phyloP scores from a whole-genome alignment of 2,797 vertebrate species.

The Labroides dimidiatus region DNA sequence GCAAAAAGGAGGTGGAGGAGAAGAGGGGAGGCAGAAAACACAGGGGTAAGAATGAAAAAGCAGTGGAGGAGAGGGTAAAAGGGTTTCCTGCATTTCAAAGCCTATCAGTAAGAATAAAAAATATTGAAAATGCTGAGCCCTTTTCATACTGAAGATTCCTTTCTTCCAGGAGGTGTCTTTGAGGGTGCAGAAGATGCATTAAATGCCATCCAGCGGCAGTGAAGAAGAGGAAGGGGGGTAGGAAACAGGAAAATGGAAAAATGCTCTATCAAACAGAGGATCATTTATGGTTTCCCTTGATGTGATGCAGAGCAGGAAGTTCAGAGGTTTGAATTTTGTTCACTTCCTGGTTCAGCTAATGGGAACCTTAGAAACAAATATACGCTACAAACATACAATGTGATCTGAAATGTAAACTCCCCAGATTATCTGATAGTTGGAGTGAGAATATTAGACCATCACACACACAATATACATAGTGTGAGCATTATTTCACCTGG shows the following conservation, averaged over 20 bases:
- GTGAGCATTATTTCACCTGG: too few species aligned
- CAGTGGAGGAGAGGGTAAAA: constrained; percentile 56
- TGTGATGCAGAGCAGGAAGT: constrained; percentile 12
- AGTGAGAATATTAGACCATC: too few species aligned
- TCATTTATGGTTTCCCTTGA: constrained; percentile 18
- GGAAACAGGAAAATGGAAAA: constrained; percentile 11
- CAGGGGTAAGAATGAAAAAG: constrained; percentile 53
- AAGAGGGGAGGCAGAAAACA: constrained; percentile 24
- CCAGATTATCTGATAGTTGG: not conserved
- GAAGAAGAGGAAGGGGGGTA: constrained; percentile 19
- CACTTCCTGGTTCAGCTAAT: not conserved
- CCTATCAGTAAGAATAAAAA: constrained; percentile 32
- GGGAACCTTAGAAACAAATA: constrained; percentile 2
- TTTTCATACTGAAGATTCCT: constrained; percentile 55
- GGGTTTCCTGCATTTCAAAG: constrained; percentile 75
- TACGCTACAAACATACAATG: not conserved
- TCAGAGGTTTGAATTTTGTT: not conserved
- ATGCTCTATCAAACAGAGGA: constrained; percentile 29
- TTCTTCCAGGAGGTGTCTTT: constrained; percentile 64
- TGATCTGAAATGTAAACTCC: not conserved
- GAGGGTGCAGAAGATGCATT: constrained; percentile 63
- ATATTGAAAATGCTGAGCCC: constrained; percentile 60
- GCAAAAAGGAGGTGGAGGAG: constrained; percentile 57
- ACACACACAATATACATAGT: too few species aligned
- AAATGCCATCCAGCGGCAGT: constrained; percentile 53